Evolutionary conservation across 2,888 invertebrate genomes (phyloP).

Genomic region (Nipponacmea schrenckii): DNA sequence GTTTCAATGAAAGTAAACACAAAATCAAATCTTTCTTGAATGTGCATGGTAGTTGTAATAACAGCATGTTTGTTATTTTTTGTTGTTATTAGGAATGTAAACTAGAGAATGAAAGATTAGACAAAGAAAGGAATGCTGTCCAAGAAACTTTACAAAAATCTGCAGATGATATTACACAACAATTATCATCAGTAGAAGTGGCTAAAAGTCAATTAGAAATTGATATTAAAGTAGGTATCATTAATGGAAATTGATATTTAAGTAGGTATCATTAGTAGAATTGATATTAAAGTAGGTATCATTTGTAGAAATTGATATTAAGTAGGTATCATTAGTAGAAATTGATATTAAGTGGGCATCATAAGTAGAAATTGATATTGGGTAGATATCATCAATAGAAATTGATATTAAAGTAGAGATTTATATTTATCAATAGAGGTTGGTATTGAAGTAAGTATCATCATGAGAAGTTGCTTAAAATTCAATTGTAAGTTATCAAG

Average conservation of each 20-base stretch:
- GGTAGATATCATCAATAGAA: neutral
- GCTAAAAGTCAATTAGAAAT: constrained; percentile 54
- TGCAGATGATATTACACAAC: constrained; percentile 53
- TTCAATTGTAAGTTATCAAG: too few relatives aligned
- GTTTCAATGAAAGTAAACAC: too few relatives aligned
- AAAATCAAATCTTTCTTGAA: too few relatives aligned
- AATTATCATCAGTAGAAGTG: constrained; percentile 48
- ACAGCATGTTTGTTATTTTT: constrained; percentile 23
- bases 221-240: neutral
- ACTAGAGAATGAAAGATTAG: constrained; percentile 51
- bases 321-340: neutral
- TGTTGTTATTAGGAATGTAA: constrained; percentile 42
- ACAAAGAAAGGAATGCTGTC: constrained; percentile 53
- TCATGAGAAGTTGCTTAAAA: too few relatives aligned
- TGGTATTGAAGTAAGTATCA: neutral
- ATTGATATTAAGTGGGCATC: neutral
- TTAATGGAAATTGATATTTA: neutral
- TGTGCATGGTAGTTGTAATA: neutral
- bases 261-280: neutral
- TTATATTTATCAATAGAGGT: constrained; percentile 1
- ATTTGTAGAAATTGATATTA: neutral
- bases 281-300: neutral
- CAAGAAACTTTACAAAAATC: constrained; percentile 60
- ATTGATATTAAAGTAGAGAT: neutral
- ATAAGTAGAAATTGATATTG: neutral